Evolutionary conservation across 2,888 invertebrate genomes (phyloP).

Genomic region (Pedicia rivosa): DNA sequence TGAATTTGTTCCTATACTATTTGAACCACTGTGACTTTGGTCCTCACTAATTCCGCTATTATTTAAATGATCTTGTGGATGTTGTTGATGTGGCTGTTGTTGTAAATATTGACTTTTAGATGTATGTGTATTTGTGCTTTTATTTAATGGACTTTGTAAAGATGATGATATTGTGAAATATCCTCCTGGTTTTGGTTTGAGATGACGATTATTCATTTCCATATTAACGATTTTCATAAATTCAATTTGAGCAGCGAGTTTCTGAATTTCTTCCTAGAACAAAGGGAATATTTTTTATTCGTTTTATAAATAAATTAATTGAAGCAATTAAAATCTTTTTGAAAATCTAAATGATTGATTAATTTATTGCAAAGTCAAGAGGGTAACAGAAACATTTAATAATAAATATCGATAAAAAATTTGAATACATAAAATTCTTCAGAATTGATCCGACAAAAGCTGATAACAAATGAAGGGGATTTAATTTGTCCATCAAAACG

Average conservation of each 20-base stretch:
- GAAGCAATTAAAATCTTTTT: no score
- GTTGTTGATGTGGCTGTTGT: slow-evolving; percentile 22
- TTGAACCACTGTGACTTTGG: slow-evolving; percentile 19
- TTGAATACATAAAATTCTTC: no score
- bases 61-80: slow-evolving; percentile 12
- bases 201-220: slow-evolving; percentile 81
- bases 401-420: no score
- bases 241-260: slow-evolving; percentile 79
- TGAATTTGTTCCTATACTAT: slow-evolving; percentile 18
- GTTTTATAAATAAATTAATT: no score
- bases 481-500: no score
- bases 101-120: no score
- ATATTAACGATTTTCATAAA: slow-evolving; percentile 89
- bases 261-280: slow-evolving; percentile 75
- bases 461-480: no score
- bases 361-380: no score
- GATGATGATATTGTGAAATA: slow-evolving; percentile 52
- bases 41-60: slow-evolving; percentile 14
- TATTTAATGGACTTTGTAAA: slow-evolving; percentile 27
- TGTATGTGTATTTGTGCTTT: slow-evolving; percentile 23
- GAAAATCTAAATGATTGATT: no score
- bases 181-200: slow-evolving; percentile 68
- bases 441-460: no score
- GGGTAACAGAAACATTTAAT: no score
- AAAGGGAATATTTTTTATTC: slow-evolving; percentile 1